A percentile compares a stretch with the other conserved stretches of the same genome.
phyloP scores from a whole-genome alignment of 2,888 invertebrate genomes.

The Acleris laterana region DNA sequence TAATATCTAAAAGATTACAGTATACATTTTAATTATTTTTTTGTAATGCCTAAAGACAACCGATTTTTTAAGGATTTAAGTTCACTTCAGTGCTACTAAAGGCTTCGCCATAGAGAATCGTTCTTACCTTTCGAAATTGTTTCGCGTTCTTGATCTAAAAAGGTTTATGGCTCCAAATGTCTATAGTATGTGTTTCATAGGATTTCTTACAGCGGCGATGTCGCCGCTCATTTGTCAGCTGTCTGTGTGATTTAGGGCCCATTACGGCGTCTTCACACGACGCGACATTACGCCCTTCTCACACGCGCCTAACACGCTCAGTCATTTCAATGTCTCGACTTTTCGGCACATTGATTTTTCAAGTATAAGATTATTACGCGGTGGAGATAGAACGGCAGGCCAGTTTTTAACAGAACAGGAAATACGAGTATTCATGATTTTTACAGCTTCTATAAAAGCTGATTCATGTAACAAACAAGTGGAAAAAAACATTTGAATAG shows the following conservation, averaged over 20 bases:
- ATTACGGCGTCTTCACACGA: constrained; percentile 21
- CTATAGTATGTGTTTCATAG: constrained; percentile 25
- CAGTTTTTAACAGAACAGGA: not conserved
- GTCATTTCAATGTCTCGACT: constrained; percentile 46
- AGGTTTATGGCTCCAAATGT: constrained; percentile 4
- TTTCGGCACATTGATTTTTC: constrained; percentile 70
- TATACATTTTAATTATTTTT: too few relatives aligned
- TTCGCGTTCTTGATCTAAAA: not conserved
- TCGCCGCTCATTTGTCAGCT: constrained; percentile 28
- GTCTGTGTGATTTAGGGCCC: constrained; percentile 26
- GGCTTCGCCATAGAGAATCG: too few relatives aligned
- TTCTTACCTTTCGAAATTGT: too few relatives aligned
- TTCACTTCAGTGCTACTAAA: too few relatives aligned
- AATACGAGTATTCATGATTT: too few relatives aligned
- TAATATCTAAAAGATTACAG: too few relatives aligned
- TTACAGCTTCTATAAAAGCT: too few relatives aligned
- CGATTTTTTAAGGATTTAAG: too few relatives aligned
- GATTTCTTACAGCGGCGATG: constrained; percentile 26
- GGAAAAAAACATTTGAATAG: too few relatives aligned
- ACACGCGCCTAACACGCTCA: constrained; percentile 47
- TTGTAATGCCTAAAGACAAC: too few relatives aligned
- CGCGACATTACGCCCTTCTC: constrained; percentile 40
- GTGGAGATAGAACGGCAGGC: constrained; percentile 18
- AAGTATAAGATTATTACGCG: constrained; percentile 42
- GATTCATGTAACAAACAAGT: too few relatives aligned